These are phyloP conservation scores for Turritopsis dohrnii DNA, from an alignment of 30 jellyfish, hydroid and myxozoan species.

Conservation along the genomic window DNA sequence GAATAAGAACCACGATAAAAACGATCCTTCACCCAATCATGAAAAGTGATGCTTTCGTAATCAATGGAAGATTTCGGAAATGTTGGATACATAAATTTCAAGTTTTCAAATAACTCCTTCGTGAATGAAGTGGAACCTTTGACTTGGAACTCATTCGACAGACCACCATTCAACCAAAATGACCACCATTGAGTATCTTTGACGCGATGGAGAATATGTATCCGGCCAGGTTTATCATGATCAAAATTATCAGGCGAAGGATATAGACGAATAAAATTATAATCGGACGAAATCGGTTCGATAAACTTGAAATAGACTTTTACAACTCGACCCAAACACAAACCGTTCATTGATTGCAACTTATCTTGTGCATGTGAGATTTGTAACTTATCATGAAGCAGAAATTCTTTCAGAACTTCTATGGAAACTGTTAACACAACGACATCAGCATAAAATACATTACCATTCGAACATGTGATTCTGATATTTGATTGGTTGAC, in stretches of 20 bases:
- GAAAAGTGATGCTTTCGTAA: background rate
- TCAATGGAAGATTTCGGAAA: slow-evolving; percentile 12
- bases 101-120: background rate
- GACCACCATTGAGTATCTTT: slow-evolving; percentile 26
- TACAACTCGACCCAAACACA: background rate
- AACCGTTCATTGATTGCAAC: background rate
- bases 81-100: background rate
- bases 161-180: slow-evolving; percentile 3
- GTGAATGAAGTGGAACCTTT: background rate
- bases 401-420: slow-evolving; percentile 4
- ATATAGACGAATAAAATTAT: background rate
- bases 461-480: slow-evolving; percentile 2
- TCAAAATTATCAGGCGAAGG: slow-evolving; percentile 7
- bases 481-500: background rate
- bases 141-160: background rate
- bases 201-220: background rate
- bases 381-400: background rate
- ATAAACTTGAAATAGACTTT: slow-evolving; percentile 16
- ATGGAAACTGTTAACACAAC: slow-evolving; percentile 17
- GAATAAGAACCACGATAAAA: slow-evolving; percentile 24
- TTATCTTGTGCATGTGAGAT: slow-evolving; percentile 19
- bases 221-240: background rate
- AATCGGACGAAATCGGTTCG: background rate
- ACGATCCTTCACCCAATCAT: slow-evolving; percentile 19
- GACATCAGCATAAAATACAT: slow-evolving; percentile 1